Evolutionary conservation across 2,888 invertebrate species (phyloP).

Genomic region (Pediacus dermestoides): DNA sequence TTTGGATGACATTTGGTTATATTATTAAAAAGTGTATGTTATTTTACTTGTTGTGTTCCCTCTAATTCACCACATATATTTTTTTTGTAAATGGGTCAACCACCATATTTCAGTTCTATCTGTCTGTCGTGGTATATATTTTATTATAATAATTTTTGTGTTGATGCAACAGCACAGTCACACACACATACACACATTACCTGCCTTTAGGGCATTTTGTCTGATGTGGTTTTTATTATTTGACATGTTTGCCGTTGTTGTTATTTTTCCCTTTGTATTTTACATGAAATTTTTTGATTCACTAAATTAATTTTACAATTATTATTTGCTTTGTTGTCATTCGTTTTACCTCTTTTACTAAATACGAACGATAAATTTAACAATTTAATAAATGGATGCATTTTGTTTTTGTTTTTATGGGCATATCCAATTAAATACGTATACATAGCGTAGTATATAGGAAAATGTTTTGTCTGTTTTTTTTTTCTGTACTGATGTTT

Average conservation of each 20-base stretch:
- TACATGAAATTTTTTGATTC: conserved; percentile 20
- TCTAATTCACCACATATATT: neutral
- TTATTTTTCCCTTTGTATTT: conserved; percentile 18
- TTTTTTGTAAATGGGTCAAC: conserved; percentile 1
- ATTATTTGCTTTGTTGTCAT: conserved; percentile 20
- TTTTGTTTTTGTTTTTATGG: too few relatives aligned
- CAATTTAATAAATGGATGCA: too few relatives aligned
- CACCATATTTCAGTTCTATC: neutral
- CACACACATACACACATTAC: neutral
- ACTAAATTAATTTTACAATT: conserved; percentile 26
- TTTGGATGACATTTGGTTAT: conserved; percentile 26
- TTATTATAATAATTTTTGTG: conserved; percentile 6
- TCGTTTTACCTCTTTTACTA: too few relatives aligned
- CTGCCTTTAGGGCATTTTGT: conserved; percentile 1
- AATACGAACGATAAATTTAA: too few relatives aligned
- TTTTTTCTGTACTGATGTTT: too few relatives aligned
- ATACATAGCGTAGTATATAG: too few relatives aligned
- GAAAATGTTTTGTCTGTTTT: too few relatives aligned
- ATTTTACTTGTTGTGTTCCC: neutral
- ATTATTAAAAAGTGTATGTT: neutral
- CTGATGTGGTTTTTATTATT: conserved; percentile 10
- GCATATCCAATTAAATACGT: too few relatives aligned
- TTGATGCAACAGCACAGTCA: too few relatives aligned
- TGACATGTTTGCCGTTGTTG: conserved; percentile 5
- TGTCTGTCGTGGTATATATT: neutral